Evolutionary conservation across 2,113 vertebrate genomes (phyloP), one percentile per base, ranked within the genome.

Genomic region (Dicentrarchus labrax): DNA sequence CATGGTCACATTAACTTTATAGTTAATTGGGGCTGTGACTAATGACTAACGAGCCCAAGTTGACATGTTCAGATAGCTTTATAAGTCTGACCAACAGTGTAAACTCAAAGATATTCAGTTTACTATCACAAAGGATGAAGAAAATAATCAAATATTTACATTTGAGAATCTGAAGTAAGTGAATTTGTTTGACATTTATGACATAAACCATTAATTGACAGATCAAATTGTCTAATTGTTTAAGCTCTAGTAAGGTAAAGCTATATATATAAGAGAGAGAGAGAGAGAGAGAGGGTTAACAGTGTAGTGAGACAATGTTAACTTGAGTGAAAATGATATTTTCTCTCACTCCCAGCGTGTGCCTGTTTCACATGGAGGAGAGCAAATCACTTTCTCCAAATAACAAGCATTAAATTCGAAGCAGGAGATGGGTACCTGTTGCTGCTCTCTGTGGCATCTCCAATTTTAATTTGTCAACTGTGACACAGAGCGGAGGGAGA

Each of bases 341-440:
- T 81, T 10, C 19, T 30, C 10, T 76, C 22, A 51, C 9, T 65
- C 15, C n/a, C 53, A 30, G 22, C 13, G 5, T 65, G 43, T 38
- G 19, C 2, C 36, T 48, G 53, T 48, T 24, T 71, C 36, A 76
- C 67, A 72, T 0, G 12, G 50, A 47, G 22, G 54, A 48, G 15
- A 53, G 30, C 5, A 48, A 60, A 83, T 61, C n/a, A 24, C 59
- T 67, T 50, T 19, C 22, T 45, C 9, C 38, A 76, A 84, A 78
- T 48, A 85, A 57, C 24, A 22, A 45, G 47, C 54, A 56, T 62
- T 3, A 17, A 41, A 41, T 54, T 48, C 12, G 36, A n/a, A 43
- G 53, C 50, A 47, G 66, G 66, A 72, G 59, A 54, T 0, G 15
- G 17, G 17, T 56, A 86, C 86, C 51, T 84, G 90, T 78, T 82